A percentile compares a stretch with the other conserved stretches of the same genome.
These are phyloP conservation scores for Agrotis clavis DNA, from an alignment of 2,888 invertebrate species.

Conservation along the genomic window DNA sequence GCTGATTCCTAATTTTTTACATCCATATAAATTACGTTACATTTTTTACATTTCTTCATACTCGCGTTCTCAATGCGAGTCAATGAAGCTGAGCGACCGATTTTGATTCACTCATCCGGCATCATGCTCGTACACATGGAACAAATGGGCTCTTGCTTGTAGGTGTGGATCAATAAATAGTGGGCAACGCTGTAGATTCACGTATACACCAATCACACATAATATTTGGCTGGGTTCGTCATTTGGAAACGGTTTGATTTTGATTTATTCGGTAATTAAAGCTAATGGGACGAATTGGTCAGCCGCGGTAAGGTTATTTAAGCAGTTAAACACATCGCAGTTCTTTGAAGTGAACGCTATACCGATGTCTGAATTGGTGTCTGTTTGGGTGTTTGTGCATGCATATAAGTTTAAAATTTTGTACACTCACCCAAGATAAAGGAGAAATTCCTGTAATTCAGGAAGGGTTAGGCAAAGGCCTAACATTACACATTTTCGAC, in stretches of 20 bases:
- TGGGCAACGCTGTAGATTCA: slow-evolving; percentile 13
- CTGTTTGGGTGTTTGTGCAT: too few species aligned
- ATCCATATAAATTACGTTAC: slow-evolving; percentile 10
- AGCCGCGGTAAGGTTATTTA: too few species aligned
- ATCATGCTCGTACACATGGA: slow-evolving; percentile 44
- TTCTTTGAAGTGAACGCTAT: neutral
- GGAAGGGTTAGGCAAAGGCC: neutral
- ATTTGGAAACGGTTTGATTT: neutral
- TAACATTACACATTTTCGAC: neutral
- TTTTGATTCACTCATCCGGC: slow-evolving; percentile 49
- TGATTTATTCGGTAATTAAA: neutral
- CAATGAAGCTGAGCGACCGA: slow-evolving; percentile 27
- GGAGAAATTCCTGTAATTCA: neutral
- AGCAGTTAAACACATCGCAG: neutral
- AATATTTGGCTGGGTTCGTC: slow-evolving; percentile 10
- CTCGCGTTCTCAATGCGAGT: slow-evolving; percentile 24
- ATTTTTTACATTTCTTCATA: slow-evolving; percentile 20
- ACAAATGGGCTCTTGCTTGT: slow-evolving; percentile 47
- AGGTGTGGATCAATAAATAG: slow-evolving; percentile 47
- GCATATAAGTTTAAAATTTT: too few species aligned
- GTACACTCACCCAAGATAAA: too few species aligned
- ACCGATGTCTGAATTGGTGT: neutral
- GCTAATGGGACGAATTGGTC: neutral
- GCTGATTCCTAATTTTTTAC: slow-evolving; percentile 28
- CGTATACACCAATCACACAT: neutral